Base-by-base conservation (phyloP, 2,797 vertebrate genomes). In the Sebastes vulpes region DNA sequence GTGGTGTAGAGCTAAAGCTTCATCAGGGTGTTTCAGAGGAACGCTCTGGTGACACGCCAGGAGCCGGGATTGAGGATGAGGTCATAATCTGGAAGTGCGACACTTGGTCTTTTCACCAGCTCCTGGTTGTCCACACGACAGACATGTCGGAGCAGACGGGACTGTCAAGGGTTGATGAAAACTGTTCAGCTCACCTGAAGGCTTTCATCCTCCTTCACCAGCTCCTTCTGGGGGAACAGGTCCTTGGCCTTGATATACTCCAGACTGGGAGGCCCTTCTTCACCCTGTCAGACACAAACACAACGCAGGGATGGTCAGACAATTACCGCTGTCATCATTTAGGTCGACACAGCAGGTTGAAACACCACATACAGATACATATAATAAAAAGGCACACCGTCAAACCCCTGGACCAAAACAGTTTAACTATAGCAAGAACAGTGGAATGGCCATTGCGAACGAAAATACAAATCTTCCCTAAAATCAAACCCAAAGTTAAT, bases 211-310 rank as follows among this genome's bases (percentile, higher is more conserved):
- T 99, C 99, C 94, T 98, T 99, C 82, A 99, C 95, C 85, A 99
- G 97, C 92, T 99, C 98, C 95, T 98, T 99, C 4, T 97, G 98
- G 91, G 99, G 99, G 89, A 99, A 99, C 93, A 99, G 96, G 95
- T 99, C 99, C 96, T 99, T 99, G 91, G 99, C 98, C 97, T 99
- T 98, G 95, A 99, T 99, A 91, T 99, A 99, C 97, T 99, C 99
- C 98, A 99, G 97, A 96, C 98, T 99, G 95, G 98, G 98, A 92
- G 98, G 98, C 77, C 98, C 98, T 85, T 99, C 99, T 96, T 99
- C 98, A 97, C 98, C 98, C 99, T 99, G 91, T 18, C 23, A 93
- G 73, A 79, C 52, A 83, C 73, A 79, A 80, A 75, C 65, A 90
- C 32, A 91, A 14, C 4, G 6, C 66, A 79, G 52, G 61, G 54